A percentile compares a stretch with the other conserved stretches of the same genome.
phyloP scores from a whole-genome alignment of 2,113 vertebrate genomes.

The Acinonyx jubatus region DNA sequence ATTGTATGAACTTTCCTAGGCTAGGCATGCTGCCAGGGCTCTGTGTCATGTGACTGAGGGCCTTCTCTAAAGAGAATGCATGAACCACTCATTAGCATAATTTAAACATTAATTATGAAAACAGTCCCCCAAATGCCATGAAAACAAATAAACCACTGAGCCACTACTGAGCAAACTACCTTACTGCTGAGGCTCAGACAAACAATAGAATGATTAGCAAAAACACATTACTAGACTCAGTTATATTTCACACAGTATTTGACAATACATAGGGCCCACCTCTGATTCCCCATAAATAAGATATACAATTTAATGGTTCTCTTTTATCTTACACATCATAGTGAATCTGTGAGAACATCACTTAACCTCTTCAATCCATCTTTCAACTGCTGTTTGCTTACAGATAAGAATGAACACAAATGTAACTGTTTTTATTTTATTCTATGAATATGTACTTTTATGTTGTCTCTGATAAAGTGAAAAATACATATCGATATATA shows the following conservation, averaged over 20 bases:
- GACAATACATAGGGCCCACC: conserved; percentile 83
- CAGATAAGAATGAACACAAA: conserved; percentile 78
- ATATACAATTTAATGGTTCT: conserved; percentile 84
- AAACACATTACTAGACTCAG: conserved; percentile 75
- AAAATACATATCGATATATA: conserved; percentile 37
- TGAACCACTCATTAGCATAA: conserved; percentile 51
- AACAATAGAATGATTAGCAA: conserved; percentile 82
- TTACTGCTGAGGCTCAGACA: conserved; percentile 69
- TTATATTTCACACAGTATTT: conserved; percentile 83
- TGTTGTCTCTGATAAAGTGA: conserved; percentile 66
- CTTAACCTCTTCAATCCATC: conserved; percentile 83
- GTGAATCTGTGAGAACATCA: conserved; percentile 83
- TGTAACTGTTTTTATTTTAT: conserved; percentile 75
- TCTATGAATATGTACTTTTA: conserved; percentile 78
- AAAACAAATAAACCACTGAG: conserved; percentile 63
- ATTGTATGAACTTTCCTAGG: background rate
- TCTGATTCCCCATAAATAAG: conserved; percentile 85
- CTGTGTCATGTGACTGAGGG: background rate
- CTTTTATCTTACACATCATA: conserved; percentile 85
- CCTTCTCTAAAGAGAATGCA: conserved; percentile 39
- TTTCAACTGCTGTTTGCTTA: conserved; percentile 76
- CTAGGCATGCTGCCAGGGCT: background rate
- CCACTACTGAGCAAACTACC: conserved; percentile 66
- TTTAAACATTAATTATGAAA: conserved; percentile 61
- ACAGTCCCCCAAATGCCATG: conserved; percentile 17